These are phyloP conservation scores for Strigamia crassipes DNA, from an alignment of 2,888 invertebrate species.

Conservation along the genomic window DNA sequence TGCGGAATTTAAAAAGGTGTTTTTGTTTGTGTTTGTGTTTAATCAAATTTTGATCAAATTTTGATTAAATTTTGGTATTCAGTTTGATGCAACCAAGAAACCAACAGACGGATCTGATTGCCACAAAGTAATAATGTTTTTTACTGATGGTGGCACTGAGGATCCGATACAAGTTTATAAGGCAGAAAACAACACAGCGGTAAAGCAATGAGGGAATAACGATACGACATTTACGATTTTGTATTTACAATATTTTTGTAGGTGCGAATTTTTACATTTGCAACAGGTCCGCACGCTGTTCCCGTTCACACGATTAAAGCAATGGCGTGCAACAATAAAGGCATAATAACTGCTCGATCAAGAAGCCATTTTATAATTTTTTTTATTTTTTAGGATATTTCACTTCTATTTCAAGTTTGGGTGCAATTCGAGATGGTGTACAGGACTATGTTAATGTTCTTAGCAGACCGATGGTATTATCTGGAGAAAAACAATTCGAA, in stretches of 20 bases:
- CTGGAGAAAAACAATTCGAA: constrained; percentile 52
- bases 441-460: constrained; percentile 55
- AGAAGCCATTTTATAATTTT: neutral
- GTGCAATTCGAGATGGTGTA: constrained; percentile 23
- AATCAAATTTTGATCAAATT: no score
- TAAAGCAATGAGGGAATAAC: neutral
- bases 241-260: neutral
- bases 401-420: neutral
- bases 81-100: constrained; percentile 47
- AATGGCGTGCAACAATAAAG: constrained; percentile 62
- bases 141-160: constrained; percentile 66
- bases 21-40: no score
- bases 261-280: constrained; percentile 61
- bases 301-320: constrained; percentile 60
- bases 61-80: neutral
- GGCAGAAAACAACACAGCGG: neutral
- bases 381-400: constrained; percentile 3
- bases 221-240: no score
- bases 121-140: constrained; percentile 63
- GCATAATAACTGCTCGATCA: constrained; percentile 48
- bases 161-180: constrained; percentile 59
- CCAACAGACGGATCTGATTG: constrained; percentile 60
- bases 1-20: constrained; percentile 60
- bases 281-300: constrained; percentile 62
- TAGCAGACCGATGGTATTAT: constrained; percentile 56